Base-by-base conservation (phyloP, 2,113 vertebrate species). In the Eupsittula cactorum region DNA sequence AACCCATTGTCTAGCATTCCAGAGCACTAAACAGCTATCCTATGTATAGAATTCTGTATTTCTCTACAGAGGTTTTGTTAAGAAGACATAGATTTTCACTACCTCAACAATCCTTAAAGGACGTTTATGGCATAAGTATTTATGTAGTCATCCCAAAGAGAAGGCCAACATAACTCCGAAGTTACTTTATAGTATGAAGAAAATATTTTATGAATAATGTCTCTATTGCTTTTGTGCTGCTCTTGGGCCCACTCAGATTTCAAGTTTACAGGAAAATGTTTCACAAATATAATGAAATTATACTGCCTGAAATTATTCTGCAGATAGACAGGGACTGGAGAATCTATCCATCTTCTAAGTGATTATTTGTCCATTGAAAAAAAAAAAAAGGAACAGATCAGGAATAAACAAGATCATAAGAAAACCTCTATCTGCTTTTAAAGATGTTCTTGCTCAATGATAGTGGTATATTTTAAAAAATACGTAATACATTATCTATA, bases 231-330 rank as follows among this genome's bases (percentile, higher is more conserved):
- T 94, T 94, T 94, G 46, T 64, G 39, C 63, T 77, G 41, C 21
- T 96, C 70, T 77, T 75, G 42, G 55, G 77, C 27, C 63, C 74
- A 64, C 14, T 77, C 82, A 82, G 19, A 42, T 65, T 88, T 90
- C 67, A 92, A 82, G 44, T 50, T 82, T 85, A 89, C 18, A 91
- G 29, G 63, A 93, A 91, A 95, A 84, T 25, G 1, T 84, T 95
- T 79, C 46, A 81, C 23, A 93, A 76, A 57, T n/a, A 63, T 13
- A 16, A 74, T 67, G 28, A 68, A 44, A 92, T 37, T 37, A 37
- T 57, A 42, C 24, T 52, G 25, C 53, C 71, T 78, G 75, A 88
- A 88, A 65, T 78, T 81, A 93, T 86, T 81, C 64, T 70, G 80
- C 9, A 75, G 68, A 81, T 33, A n/a, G 55, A 46, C 74, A 94